phyloP scores from a whole-genome alignment of 2,797 vertebrate species.

The Pogonophryne albipinna region DNA sequence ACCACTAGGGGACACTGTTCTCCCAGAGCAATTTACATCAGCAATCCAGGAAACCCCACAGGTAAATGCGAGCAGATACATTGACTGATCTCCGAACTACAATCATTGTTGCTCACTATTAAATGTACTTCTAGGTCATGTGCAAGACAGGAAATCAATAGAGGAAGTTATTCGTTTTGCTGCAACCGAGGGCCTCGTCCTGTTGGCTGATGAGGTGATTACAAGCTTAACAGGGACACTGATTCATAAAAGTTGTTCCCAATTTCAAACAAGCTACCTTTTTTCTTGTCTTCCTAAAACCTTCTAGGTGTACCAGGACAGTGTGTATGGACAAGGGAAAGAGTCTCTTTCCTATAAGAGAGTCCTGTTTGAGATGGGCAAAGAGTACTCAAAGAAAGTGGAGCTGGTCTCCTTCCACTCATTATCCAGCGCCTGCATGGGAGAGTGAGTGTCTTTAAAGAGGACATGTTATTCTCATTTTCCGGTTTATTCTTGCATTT shows the following conservation, averaged over 20 bases:
- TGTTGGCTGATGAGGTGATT: conserved; percentile 89
- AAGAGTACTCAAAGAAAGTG: conserved; percentile 71
- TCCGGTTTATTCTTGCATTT: too few relatives aligned
- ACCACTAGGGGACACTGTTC: conserved; percentile 52
- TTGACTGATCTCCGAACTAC: neutral
- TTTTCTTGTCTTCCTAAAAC: neutral
- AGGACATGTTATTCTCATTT: too few relatives aligned
- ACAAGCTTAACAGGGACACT: neutral
- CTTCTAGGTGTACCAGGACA: conserved; percentile 88
- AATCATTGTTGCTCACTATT: neutral
- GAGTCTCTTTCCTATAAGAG: conserved; percentile 91
- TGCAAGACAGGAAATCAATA: conserved; percentile 88
- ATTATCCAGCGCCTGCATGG: conserved; percentile 84
- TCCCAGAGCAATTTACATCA: conserved; percentile 79
- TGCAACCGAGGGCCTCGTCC: conserved; percentile 85
- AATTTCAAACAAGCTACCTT: neutral
- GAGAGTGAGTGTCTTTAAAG: conserved; percentile 85
- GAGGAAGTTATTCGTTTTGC: conserved; percentile 88
- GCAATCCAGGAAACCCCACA: conserved; percentile 84
- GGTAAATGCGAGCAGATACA: conserved; percentile 55
- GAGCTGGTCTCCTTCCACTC: conserved; percentile 89
- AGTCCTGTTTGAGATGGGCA: conserved; percentile 88
- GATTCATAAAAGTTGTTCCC: neutral
- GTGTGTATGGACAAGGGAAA: conserved; percentile 78
- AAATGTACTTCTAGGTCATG: conserved; percentile 81